phyloP scores from a whole-genome alignment of 2,113 vertebrate species.

The Polypterus bichir region DNA sequence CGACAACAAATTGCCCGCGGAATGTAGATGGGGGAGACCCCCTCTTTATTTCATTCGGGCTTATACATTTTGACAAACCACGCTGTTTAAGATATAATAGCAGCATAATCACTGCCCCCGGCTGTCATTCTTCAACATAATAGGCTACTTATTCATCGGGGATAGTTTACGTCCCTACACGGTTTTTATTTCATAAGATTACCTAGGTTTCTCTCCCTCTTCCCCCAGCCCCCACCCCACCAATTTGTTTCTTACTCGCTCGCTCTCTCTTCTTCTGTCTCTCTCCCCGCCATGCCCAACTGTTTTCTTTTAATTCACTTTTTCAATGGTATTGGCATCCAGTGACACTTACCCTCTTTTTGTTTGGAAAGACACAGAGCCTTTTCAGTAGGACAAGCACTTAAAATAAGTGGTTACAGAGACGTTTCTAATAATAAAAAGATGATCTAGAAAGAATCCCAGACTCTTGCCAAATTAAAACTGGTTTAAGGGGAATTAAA shows the following conservation, averaged over 20 bases:
- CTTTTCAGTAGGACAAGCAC: not conserved
- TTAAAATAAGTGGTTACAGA: not conserved
- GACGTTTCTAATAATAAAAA: not conserved
- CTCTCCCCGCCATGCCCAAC: not conserved
- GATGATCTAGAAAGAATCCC: not conserved
- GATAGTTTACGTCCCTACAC: slow-evolving; percentile 63
- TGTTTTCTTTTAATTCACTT: not conserved
- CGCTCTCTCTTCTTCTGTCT: slow-evolving; percentile 6
- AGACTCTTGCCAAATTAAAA: not conserved
- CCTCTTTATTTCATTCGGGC: slow-evolving; percentile 42
- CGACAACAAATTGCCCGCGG: slow-evolving; percentile 36
- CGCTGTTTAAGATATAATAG: slow-evolving; percentile 85
- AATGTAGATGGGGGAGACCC: slow-evolving; percentile 31
- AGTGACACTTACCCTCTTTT: not conserved
- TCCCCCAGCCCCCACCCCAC: slow-evolving; percentile 18
- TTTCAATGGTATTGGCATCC: not conserved
- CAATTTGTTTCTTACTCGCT: not conserved
- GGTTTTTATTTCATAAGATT: slow-evolving; percentile 66
- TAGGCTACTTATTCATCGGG: slow-evolving; percentile 80
- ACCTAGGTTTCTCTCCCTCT: slow-evolving; percentile 44
- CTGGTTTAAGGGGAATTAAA: not conserved
- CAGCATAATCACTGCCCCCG: slow-evolving; percentile 76
- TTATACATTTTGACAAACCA: slow-evolving; percentile 79
- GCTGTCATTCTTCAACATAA: slow-evolving; percentile 84
- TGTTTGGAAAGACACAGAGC: not conserved